Evolutionary conservation across 30 jellyfish, hydroid and myxozoan species (phyloP), one percentile per base, ranked within the genome.

Genomic region (Aurelia coerulea): DNA sequence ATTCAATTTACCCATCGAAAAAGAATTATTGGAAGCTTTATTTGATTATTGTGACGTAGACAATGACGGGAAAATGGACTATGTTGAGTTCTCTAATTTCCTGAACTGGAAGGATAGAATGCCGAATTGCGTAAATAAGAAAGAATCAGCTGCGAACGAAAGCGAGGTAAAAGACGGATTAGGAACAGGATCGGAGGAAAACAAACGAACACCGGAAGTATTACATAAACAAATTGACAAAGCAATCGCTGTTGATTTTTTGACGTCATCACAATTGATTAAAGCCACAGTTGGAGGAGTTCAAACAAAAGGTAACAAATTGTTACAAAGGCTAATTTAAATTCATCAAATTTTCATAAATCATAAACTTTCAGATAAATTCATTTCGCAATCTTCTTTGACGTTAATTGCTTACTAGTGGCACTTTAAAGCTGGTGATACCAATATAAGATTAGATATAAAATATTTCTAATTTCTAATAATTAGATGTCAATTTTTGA

Each of bases 81-180:
- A 94, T 68, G 84, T 17, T 29, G 97, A 94, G 52, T 88, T 94
- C 70, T 72, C 96, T 11, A 79, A 94, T 53, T 88, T 94, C 76
- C 73, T 94, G 62, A 94, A 94, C 79, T 94, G 98, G 98, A 94
- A 83, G 73, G 98, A 89, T 19, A 79, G 84, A 46, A 29, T 94
- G 77, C 90, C 97, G 33, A 31, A 80, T 17, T 89, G 85, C 35
- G 34, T 23, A 23, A 76, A 67, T 41, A 62, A 70, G 35, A 63
- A 16, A 8, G 75, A 52, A 17, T 78, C 58, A 4, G 80, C 0
- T 18, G 89, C 35, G 15, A 68, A 18, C 8, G 75, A 52, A 14
- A n/a, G 16, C 17, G 71, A 18, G 52, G 62, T 75, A 11, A 14
- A 34, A 33, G 81, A 39, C 11, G 83, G 54, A 16, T 64, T 32